phyloP scores from a whole-genome alignment of 2,888 invertebrate genomes.

The Deroplatys truncata region DNA sequence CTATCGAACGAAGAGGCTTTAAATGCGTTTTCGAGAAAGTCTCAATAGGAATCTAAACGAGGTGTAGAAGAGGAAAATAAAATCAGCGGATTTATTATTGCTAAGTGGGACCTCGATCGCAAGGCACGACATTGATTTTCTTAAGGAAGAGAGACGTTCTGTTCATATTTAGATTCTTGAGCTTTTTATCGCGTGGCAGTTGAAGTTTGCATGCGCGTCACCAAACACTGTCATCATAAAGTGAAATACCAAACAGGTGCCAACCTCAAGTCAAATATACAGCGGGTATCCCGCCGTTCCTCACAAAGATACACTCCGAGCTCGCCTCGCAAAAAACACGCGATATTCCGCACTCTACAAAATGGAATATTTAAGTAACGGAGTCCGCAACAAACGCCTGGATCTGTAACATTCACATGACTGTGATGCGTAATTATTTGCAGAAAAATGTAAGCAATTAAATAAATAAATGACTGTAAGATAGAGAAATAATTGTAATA shows the following conservation, averaged over 20 bases:
- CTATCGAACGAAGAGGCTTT: too few species aligned
- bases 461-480: too few species aligned
- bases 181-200: background rate
- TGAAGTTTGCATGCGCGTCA: background rate
- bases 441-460: too few species aligned
- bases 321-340: background rate
- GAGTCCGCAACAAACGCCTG: too few species aligned
- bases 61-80: background rate
- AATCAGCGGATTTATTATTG: background rate
- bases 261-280: background rate
- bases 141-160: background rate
- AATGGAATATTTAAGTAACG: too few species aligned
- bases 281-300: background rate
- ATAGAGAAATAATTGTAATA: too few species aligned
- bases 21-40: too few species aligned
- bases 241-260: background rate
- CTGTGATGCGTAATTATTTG: too few species aligned
- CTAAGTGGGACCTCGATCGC: background rate
- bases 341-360: background rate
- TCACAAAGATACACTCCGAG: background rate
- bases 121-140: background rate
- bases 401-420: too few species aligned
- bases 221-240: background rate
- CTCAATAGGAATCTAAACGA: background rate
- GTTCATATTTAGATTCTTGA: background rate